Percentiles rank a stretch among this genome's conserved stretches.
phyloP scores from a whole-genome alignment of 2,797 vertebrate species.

The Podarcis siculus region DNA sequence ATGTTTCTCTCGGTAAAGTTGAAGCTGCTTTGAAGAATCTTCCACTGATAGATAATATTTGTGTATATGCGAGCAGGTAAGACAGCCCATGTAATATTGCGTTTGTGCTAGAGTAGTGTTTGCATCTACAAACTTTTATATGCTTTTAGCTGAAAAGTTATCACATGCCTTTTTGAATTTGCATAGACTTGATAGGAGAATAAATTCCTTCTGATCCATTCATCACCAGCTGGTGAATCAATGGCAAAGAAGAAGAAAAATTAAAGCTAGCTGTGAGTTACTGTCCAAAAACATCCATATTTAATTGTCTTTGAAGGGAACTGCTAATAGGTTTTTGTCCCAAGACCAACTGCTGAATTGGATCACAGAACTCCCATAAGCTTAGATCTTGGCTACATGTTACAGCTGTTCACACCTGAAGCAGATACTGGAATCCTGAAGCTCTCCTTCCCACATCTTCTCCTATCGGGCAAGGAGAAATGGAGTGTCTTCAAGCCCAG shows the following conservation, averaged over 20 bases:
- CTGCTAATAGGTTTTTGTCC: not conserved
- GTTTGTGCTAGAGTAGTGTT: not conserved
- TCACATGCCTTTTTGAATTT: not conserved
- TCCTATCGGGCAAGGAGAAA: too few relatives aligned
- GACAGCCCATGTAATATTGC: not conserved
- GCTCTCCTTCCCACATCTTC: not conserved
- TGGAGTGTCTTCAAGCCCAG: not conserved
- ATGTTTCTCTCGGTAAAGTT: slow-evolving; percentile 96
- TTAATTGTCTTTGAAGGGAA: not conserved
- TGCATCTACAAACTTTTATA: not conserved
- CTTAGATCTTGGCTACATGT: not conserved
- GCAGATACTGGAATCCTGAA: not conserved
- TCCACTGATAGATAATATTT: slow-evolving; percentile 94
- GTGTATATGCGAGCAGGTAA: slow-evolving; percentile 95
- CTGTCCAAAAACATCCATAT: not conserved
- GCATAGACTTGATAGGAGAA: not conserved
- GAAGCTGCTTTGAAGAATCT: slow-evolving; percentile 94
- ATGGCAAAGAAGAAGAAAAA: not conserved
- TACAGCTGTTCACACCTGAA: not conserved
- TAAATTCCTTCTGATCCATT: not conserved
- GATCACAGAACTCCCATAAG: not conserved
- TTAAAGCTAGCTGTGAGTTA: not conserved
- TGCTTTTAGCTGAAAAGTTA: not conserved
- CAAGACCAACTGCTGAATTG: not conserved
- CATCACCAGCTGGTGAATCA: not conserved